Base-by-base conservation (phyloP, 2,888 invertebrate genomes). In the Scaptomyza flava region DNA sequence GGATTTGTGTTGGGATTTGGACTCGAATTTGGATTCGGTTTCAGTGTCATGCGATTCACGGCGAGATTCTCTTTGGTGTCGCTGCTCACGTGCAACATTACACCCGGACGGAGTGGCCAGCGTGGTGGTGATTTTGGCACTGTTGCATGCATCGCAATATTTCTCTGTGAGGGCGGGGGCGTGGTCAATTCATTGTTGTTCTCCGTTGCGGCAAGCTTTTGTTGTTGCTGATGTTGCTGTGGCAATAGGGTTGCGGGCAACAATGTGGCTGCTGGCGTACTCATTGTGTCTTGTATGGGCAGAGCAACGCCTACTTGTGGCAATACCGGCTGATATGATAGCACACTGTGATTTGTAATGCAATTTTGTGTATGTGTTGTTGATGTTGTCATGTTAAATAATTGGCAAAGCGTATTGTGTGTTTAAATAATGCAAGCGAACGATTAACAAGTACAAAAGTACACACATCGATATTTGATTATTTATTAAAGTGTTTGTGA, bases 101-200 rank as follows among this genome's bases (percentile, higher is more conserved):
- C 97, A 56, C 97, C 97, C 3, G 97, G 97, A 89, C 96, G 96
- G 67, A 97, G 92, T 8, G 97, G 97, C 97, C 97, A 98, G 90
- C 96, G 91, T 43, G 92, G 92, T 60, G 92, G 92, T 65, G 92
- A 92, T 84, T 91, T 92, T 41, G 92, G 92, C 72, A 90, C 81
- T 63, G 68, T 72, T 54, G 66, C 77, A 67, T 63, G 75, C 50
- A 66, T 36, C 9, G 63, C 57, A 1, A 38, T 51, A 27, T 75
- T 78, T 20, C 75, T 64, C 14, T 64, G 42, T 51, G 72, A 67
- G 53, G 84, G 63, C 42, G 77, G 76, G 7, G 84, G 81, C 68
- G 81, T 81, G 67, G 68, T 65, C 57, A 68, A 50, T 59, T 79
- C 76, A 56, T 79, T 77, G 72, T 69, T 72, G 67, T 77, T 71